A percentile compares a stretch with the other conserved stretches of the same genome.
Evolutionary conservation across 2,797 vertebrate species (phyloP).

Genomic region (Pipistrellus kuhlii): DNA sequence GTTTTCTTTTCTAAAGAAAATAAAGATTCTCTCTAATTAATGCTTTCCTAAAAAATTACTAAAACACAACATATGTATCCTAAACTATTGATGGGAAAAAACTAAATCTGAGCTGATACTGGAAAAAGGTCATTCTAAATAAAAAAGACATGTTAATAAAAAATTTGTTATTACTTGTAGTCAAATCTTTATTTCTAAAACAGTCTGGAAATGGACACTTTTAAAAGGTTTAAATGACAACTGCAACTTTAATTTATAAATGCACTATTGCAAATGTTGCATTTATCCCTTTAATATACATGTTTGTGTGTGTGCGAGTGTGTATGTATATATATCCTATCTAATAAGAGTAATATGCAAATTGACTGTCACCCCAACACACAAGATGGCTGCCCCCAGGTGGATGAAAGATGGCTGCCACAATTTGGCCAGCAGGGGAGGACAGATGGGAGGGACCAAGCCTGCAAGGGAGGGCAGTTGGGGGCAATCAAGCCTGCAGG

Average conservation of each 20-base stretch:
- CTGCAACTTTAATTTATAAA: conserved; percentile 58
- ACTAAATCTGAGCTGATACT: conserved; percentile 33
- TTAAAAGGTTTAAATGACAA: conserved; percentile 64
- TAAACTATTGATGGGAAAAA: neutral
- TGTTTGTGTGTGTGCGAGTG: neutral
- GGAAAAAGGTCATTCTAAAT: conserved; percentile 58
- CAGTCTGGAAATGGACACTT: conserved; percentile 50
- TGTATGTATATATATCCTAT: neutral
- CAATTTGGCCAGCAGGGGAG: no score
- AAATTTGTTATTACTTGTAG: conserved; percentile 33
- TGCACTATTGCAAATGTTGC: conserved; percentile 28
- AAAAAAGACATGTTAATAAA: conserved; percentile 12
- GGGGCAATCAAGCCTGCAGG: no score
- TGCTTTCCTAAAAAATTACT: conserved; percentile 44
- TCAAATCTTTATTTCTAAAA: conserved; percentile 65
- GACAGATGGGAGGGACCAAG: no score
- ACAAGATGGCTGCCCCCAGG: no score
- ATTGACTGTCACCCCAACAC: no score
- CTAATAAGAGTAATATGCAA: no score
- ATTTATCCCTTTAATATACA: conserved; percentile 28
- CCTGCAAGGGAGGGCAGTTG: no score
- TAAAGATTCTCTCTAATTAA: conserved; percentile 58
- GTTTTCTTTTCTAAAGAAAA: conserved; percentile 66
- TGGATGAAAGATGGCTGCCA: no score
- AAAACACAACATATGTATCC: neutral